Base-by-base conservation (phyloP, 2,113 vertebrate genomes). In the Amphilophus citrinellus region DNA sequence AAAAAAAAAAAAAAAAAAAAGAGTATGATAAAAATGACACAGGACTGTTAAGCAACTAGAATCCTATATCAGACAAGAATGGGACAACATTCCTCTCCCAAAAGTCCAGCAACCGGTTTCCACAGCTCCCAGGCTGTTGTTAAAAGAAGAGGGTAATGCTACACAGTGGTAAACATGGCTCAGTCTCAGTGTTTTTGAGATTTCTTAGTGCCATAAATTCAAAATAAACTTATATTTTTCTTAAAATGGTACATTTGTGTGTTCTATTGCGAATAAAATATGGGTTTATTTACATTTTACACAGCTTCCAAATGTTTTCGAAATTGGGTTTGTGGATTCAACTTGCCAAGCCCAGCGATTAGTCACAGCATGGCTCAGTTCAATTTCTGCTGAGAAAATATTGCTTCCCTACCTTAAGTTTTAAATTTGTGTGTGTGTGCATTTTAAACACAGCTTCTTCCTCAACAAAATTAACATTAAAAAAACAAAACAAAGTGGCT, bases 341-440 rank as follows among this genome's bases (percentile, higher is more conserved):
- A 58, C 50, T 87, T 85, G 56, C 78, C 84, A 80, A 77, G 61
- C 79, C 61, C 17, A 66, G 83, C 10, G 37, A 92, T 95, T 91
- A 93, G 89, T 94, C 92, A 93, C 68, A 75, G 61, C 66, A 42
- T 59, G 20, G 71, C 18, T 56, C 57, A 68, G 81, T 73, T 92
- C 44, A 61, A 56, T 60, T 85, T 32, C 66, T 2, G 35, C 39
- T 79, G 15, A 90, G 44, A 68, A 56, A 90, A 87, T 77, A 87
- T 77, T 85, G 44, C 24, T 65, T 60, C 20, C 32, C 73, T 83
- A 59, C 84, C 63, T 35, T 1, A 76, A 50, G 58, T 66, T 85
- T 85, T 83, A 58, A 8, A 14, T 86, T 76, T 76, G 60, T 79
- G 11, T 30, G 53, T 86, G 75, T 73, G 37, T 7, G 9, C 37